These are phyloP conservation scores for Dastarcus helophoroides DNA, from an alignment of 2,888 invertebrate genomes.

Conservation along the genomic window DNA sequence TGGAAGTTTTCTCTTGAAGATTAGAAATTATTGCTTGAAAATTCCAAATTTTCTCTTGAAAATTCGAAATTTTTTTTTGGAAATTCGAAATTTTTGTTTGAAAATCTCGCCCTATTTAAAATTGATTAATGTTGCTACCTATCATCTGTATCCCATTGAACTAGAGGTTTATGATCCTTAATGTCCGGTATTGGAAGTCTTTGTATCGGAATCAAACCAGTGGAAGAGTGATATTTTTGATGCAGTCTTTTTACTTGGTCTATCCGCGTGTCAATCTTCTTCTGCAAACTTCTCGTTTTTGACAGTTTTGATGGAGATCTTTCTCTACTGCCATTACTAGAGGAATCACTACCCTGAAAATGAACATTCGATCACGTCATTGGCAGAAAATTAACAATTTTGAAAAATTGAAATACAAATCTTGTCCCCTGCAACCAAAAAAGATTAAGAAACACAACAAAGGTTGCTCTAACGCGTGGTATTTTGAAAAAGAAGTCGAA, in stretches of 20 bases:
- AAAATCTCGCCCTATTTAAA: conserved; percentile 1
- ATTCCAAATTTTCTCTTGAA: no score
- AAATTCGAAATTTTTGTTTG: no score
- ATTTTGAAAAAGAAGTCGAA: no score
- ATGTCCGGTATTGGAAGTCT: conserved; percentile 39
- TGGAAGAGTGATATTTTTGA: conserved; percentile 35
- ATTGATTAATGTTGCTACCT: conserved; percentile 28
- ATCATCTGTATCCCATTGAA: conserved; percentile 47
- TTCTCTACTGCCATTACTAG: conserved; percentile 32
- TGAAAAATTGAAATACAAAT: no score
- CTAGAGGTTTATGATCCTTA: conserved; percentile 44
- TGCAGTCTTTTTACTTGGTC: conserved; percentile 37
- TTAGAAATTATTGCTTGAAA: no score
- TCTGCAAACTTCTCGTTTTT: conserved; percentile 30
- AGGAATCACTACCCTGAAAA: conserved; percentile 32
- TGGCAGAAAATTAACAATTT: no score
- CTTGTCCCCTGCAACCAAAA: no score
- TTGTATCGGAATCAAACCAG: conserved; percentile 40
- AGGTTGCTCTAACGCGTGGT: no score
- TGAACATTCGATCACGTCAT: no score
- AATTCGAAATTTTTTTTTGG: no score
- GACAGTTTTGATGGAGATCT: conserved; percentile 26
- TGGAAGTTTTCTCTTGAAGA: no score
- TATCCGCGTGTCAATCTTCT: conserved; percentile 35
- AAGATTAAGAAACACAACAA: no score